Evolutionary conservation across 2,888 invertebrate genomes (phyloP).

Genomic region (Folsomia manolachei): DNA sequence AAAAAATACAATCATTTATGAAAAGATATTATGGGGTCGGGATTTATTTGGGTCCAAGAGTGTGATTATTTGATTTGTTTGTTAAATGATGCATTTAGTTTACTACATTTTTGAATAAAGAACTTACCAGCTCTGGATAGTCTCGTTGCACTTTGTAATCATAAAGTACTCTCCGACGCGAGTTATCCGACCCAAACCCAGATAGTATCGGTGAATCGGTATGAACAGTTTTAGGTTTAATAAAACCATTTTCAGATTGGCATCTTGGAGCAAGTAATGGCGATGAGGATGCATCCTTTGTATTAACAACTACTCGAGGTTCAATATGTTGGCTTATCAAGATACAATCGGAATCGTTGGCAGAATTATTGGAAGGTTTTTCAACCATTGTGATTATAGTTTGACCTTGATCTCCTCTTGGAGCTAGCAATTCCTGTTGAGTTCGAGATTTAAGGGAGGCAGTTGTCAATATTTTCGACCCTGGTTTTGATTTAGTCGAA

Average conservation of each 20-base stretch:
- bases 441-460: conserved; percentile 36
- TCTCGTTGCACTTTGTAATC: conserved; percentile 47
- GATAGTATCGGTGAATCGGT: conserved; percentile 44
- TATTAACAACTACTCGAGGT: not conserved
- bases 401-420: conserved; percentile 8
- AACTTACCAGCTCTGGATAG: conserved; percentile 49
- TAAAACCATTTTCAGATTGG: conserved; percentile 31
- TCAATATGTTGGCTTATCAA: not conserved
- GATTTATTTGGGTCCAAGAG: not conserved
- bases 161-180: conserved; percentile 38
- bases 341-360: not conserved
- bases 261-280: conserved; percentile 26
- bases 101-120: too few species aligned
- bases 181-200: conserved; percentile 39
- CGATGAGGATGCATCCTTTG: conserved; percentile 16
- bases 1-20: not conserved
- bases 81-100: too few species aligned
- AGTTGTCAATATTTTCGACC: conserved; percentile 44
- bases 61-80: too few species aligned
- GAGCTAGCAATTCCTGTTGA: conserved; percentile 38
- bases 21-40: not conserved
- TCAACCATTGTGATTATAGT: not conserved
- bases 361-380: not conserved
- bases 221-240: conserved; percentile 36
- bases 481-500: conserved; percentile 29